Percentiles rank a stretch among this genome's conserved stretches.
Evolutionary conservation across 2,797 vertebrate species (phyloP).

Genomic region (Mus caroli): DNA sequence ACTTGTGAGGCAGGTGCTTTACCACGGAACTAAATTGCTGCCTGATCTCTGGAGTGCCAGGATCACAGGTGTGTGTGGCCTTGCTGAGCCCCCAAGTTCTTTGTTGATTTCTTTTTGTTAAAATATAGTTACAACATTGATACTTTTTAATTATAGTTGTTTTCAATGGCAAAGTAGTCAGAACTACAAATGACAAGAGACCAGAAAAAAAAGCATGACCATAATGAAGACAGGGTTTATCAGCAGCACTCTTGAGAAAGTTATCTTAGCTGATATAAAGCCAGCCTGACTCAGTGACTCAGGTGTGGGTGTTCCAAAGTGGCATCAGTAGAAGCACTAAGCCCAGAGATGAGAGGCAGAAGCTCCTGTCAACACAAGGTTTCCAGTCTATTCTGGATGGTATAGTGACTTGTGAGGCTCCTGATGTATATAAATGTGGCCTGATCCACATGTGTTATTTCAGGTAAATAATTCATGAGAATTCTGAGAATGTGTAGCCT

Average conservation of each 20-base stretch:
- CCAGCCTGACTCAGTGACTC: background rate
- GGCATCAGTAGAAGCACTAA: background rate
- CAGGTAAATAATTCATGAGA: background rate
- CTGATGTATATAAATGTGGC: background rate
- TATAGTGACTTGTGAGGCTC: background rate
- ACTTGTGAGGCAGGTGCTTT: background rate
- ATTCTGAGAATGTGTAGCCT: background rate
- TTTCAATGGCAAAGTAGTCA: background rate
- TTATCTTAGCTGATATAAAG: background rate
- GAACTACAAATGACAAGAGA: slow-evolving; percentile 29
- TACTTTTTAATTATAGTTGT: background rate
- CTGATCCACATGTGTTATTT: background rate
- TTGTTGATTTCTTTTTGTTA: slow-evolving; percentile 1
- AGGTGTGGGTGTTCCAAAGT: background rate
- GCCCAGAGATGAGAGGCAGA: background rate
- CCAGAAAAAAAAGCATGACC: too few species aligned
- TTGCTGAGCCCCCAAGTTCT: background rate
- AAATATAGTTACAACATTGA: background rate
- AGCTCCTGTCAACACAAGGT: background rate
- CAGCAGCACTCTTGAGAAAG: background rate
- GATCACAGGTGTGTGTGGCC: background rate
- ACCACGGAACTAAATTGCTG: background rate
- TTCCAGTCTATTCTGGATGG: background rate
- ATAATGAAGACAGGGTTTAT: background rate
- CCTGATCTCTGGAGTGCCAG: background rate